These are phyloP conservation scores for Maccullochella peelii DNA, from an alignment of 2,113 vertebrate genomes.

Conservation along the genomic window DNA sequence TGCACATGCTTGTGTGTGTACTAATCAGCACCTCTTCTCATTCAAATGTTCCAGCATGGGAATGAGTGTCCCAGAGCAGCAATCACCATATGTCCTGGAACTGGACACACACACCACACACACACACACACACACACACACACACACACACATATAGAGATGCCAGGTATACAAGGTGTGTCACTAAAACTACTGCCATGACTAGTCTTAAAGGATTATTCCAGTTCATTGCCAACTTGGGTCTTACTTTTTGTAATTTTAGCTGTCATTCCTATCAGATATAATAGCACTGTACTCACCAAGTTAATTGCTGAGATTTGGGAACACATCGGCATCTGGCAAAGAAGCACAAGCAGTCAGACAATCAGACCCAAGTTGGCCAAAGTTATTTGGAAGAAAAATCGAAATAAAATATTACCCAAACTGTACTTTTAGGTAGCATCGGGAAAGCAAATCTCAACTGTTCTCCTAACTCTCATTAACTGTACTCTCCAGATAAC, in stretches of 20 bases:
- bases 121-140: constrained; percentile 14
- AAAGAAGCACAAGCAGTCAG: constrained; percentile 2
- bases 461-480: constrained; percentile 19
- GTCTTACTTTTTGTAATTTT: constrained; percentile 1
- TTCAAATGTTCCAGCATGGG: constrained; percentile 68
- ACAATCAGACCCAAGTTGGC: background rate
- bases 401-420: background rate
- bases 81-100: constrained; percentile 59
- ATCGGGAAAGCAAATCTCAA: constrained; percentile 5
- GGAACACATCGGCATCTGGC: background rate
- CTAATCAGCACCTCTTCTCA: constrained; percentile 72
- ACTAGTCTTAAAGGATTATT: constrained; percentile 13
- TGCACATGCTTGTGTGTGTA: constrained; percentile 20
- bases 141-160: constrained; percentile 28
- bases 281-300: background rate
- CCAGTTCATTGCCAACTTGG: constrained; percentile 4
- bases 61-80: constrained; percentile 68
- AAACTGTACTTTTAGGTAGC: background rate
- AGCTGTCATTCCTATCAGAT: background rate
- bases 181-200: constrained; percentile 31
- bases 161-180: constrained; percentile 39
- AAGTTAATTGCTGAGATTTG: constrained; percentile 2
- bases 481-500: constrained; percentile 9
- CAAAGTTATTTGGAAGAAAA: background rate
- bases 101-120: constrained; percentile 49